A percentile compares a stretch with the other conserved stretches of the same genome.
These are phyloP conservation scores for Mythimna pallens DNA, from an alignment of 2,888 invertebrate species.

Conservation along the genomic window DNA sequence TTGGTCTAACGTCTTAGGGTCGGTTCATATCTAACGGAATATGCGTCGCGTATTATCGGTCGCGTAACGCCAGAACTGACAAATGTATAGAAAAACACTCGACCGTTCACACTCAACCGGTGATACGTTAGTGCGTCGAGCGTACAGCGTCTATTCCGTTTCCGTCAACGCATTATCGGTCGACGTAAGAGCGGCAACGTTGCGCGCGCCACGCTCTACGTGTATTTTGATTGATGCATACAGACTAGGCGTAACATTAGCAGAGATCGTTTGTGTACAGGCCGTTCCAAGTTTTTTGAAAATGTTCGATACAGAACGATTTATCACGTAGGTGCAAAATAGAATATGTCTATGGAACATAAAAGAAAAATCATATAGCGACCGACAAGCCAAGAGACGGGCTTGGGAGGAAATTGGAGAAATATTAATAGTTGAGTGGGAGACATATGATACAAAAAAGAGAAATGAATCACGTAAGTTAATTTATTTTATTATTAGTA, in stretches of 20 bases:
- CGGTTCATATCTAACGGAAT: too few relatives aligned
- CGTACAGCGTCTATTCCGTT: slow-evolving; percentile 14
- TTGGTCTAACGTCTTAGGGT: too few relatives aligned
- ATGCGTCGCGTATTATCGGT: too few relatives aligned
- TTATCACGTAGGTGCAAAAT: slow-evolving; percentile 35
- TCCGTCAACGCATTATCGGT: slow-evolving; percentile 20
- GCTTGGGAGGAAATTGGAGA: slow-evolving; percentile 35
- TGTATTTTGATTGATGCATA: background rate
- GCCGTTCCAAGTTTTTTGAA: slow-evolving; percentile 25
- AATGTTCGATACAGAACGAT: slow-evolving; percentile 37
- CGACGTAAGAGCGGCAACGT: slow-evolving; percentile 19
- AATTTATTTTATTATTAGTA: slow-evolving; percentile 3
- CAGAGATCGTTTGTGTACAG: slow-evolving; percentile 22
- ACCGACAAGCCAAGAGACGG: slow-evolving; percentile 24
- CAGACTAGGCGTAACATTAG: background rate
- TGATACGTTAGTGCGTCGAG: background rate
- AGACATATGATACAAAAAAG: slow-evolving; percentile 11
- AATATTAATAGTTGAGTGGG: slow-evolving; percentile 15
- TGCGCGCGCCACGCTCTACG: background rate
- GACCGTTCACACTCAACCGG: too few relatives aligned
- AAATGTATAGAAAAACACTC: too few relatives aligned
- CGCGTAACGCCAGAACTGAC: too few relatives aligned
- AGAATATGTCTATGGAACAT: slow-evolving; percentile 32
- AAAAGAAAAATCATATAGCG: slow-evolving; percentile 32
- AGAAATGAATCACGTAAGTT: slow-evolving; percentile 8